Evolutionary conservation across 2,797 vertebrate species (phyloP), one percentile per base, ranked within the genome.

Genomic region (Diglossa cyanea): DNA sequence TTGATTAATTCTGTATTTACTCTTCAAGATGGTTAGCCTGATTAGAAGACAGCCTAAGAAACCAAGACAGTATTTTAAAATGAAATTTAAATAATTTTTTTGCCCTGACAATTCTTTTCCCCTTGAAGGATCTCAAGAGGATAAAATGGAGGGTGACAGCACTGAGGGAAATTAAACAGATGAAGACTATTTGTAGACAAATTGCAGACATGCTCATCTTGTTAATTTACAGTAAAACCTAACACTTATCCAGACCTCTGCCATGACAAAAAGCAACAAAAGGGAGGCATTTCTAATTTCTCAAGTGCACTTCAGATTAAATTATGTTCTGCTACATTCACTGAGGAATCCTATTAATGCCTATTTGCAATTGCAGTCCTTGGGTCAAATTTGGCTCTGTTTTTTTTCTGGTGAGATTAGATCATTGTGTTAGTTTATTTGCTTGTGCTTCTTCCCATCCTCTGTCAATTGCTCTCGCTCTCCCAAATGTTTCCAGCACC

Each of bases 181-280:
- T 90, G 73, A 97, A 88, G 89, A 85, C 58, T 96, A 81, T 91
- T 95, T 94, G 54, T 94, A 94, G 93, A 79, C 85, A 96, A 97
- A 85, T 86, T 92, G 47, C 85, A 96, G 77, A 90, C 53, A 93
- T 74, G 53, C 25, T 91, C 94, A 42, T 67, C 77, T 96, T 92
- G 57, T 94, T 97, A 94, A 97, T 96, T 97, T 96, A 83, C 90
- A 88, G 96, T 95, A 95, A 97, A 98, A 96, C 86, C 45, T 82
- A 94, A 91, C 90, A 92, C 51, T 96, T 96, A 95, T 40, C 66
- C 93, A 96, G 93, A 96, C 92, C 55, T 95, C 77, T 95, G 88
- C 70, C 72, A 94, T 81, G 63, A 95, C 84, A 94, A 96, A 95
- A 96, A 95, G 58, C 80, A 96, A 95, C 26, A 72, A 87, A 88